Evolutionary conservation across 1,140 invertebrate species (phyloP), one percentile per base, ranked within the genome.

Genomic region (Orius insidiosus): DNA sequence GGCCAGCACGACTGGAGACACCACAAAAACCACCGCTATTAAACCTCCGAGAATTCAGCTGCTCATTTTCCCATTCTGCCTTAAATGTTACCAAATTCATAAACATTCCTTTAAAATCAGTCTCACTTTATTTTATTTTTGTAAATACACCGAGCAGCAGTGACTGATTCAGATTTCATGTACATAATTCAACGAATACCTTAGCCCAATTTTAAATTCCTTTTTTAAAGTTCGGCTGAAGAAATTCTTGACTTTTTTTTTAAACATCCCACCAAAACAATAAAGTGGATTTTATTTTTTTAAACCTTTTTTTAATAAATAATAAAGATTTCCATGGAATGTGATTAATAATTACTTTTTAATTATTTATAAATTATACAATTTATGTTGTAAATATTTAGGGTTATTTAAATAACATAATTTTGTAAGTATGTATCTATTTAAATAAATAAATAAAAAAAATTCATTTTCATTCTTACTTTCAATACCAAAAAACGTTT

Each of bases 401-500:
- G n/a, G n/a, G 9, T 3, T 15, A 11, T n/a, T 15, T 36, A 11
- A n/a, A n/a, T n/a, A 36, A 15, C n/a, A 11, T 36, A 36, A 36
- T 15, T 36, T 36, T 36, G 35, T 36, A 36, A 36, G 35, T 36
- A 36, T 36, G 35, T 36, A 36, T 36, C 35, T 36, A 36, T 36
- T 11, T 11, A 9, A 46, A 43, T 44, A 19, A n/a, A 7, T 11
- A 9, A 46, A 43, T 44, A 19, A n/a, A 7, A 35, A 24, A 35
- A 2, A 45, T 19, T 43, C 9, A 46, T 32, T 33, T 52, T 73
- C 80, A 88, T 80, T 89, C 85, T 60, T 75, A 79, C 58, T 85
- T 72, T 43, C 88, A 65, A 48, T 69, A 65, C 58, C 86, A 75
- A 15, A 63, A 68, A 45, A 78, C 74, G 52, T 75, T 70, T 47